Evolutionary conservation across 2,888 invertebrate genomes (phyloP).

Genomic region (Therioaphis trifolii): DNA sequence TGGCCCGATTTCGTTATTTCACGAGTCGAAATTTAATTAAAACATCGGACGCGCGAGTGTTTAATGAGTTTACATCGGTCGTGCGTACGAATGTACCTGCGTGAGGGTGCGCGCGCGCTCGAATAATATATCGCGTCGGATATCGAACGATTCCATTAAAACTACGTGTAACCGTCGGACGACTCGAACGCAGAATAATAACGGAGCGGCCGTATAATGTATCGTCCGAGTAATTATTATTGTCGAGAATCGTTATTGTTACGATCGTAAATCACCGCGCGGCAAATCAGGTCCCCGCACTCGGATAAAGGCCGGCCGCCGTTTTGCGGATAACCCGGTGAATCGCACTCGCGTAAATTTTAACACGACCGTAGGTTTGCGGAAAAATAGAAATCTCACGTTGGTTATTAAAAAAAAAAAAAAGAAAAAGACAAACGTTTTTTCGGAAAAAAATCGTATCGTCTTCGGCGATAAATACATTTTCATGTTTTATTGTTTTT

Average conservation of each 20-base stretch:
- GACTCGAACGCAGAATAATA: conserved; percentile 31
- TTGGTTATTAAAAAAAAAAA: too few species aligned
- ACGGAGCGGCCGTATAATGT: too few species aligned
- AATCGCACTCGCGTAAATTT: conserved; percentile 19
- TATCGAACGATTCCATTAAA: not conserved
- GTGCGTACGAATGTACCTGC: not conserved
- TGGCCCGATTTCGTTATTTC: not conserved
- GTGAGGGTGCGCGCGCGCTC: not conserved
- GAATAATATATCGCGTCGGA: conserved; percentile 1
- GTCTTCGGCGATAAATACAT: too few species aligned
- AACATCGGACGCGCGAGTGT: not conserved
- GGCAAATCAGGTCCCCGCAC: not conserved
- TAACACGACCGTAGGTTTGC: too few species aligned
- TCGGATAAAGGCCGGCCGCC: not conserved
- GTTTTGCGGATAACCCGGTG: not conserved
- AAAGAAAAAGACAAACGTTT: too few species aligned
- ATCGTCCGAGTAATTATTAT: conserved; percentile 17
- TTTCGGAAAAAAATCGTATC: too few species aligned
- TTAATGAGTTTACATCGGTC: not conserved
- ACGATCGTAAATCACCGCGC: conserved; percentile 16
- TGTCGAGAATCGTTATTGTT: conserved; percentile 26
- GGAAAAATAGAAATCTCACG: not conserved
- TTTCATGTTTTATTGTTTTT: too few species aligned
- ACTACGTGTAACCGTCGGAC: not conserved
- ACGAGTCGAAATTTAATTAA: conserved; percentile 6